Evolutionary conservation across 1,140 invertebrate genomes (phyloP).

Genomic region (Berghia stephanieae): DNA sequence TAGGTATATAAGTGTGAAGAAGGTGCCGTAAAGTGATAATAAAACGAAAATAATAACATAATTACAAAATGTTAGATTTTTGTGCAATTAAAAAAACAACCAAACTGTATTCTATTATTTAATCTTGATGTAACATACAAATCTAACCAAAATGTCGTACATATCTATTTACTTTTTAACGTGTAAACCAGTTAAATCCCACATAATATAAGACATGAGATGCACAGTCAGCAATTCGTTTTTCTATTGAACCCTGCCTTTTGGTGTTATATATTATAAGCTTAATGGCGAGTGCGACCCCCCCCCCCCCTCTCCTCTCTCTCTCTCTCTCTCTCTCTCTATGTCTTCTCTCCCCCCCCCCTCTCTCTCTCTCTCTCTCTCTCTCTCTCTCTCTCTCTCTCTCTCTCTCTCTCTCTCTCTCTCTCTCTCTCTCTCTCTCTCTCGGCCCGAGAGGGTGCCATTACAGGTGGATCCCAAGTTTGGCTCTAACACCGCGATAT

Average conservation of each 20-base stretch:
- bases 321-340: conserved; percentile 3
- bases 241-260: neutral
- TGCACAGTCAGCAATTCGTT: neutral
- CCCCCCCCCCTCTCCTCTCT: neutral
- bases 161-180: too few relatives aligned
- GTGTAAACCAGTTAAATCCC: neutral
- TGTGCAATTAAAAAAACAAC: too few relatives aligned
- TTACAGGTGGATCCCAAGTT: too few relatives aligned
- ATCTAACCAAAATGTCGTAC: too few relatives aligned
- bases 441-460: too few relatives aligned
- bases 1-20: too few relatives aligned
- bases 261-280: neutral
- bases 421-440: conserved; percentile 17
- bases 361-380: neutral
- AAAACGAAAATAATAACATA: too few relatives aligned
- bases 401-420: conserved; percentile 3
- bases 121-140: too few relatives aligned
- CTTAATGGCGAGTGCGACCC: conserved; percentile 3
- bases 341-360: neutral
- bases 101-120: too few relatives aligned
- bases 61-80: too few relatives aligned
- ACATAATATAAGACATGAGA: neutral
- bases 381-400: conserved; percentile 6
- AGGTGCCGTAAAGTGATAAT: too few relatives aligned
- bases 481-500: too few relatives aligned